Percentiles rank a stretch among this genome's conserved stretches.
These are phyloP conservation scores for Andrena cerasifolii DNA, from an alignment of 1,140 invertebrate genomes.

Conservation along the genomic window DNA sequence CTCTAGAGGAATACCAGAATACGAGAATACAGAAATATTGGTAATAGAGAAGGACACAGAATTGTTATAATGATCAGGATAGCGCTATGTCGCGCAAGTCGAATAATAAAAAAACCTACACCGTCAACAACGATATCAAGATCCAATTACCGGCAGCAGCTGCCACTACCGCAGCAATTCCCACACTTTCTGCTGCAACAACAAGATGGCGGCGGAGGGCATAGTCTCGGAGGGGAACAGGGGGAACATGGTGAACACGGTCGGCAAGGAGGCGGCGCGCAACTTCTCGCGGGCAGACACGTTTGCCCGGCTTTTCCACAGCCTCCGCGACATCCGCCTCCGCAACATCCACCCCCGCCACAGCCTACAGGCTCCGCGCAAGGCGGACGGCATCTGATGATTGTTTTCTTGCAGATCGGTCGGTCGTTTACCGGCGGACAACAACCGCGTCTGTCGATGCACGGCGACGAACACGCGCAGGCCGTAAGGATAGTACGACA, in stretches of 20 bases:
- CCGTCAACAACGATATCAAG: neutral
- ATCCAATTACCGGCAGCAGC: constrained; percentile 60
- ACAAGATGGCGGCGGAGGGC: constrained; percentile 56
- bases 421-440: constrained; percentile 54
- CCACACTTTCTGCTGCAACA: constrained; percentile 31
- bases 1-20: too few species aligned
- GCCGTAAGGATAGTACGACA: constrained; percentile 21
- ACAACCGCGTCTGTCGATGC: constrained; percentile 40
- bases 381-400: constrained; percentile 54
- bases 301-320: constrained; percentile 70
- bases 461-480: constrained; percentile 42
- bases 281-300: constrained; percentile 64
- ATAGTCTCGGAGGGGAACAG: constrained; percentile 60
- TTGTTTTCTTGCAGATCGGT: constrained; percentile 58
- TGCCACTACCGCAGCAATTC: constrained; percentile 43
- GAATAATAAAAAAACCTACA: neutral
- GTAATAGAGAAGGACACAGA: too few species aligned
- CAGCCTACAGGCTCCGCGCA: constrained; percentile 62
- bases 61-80: too few species aligned
- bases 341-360: constrained; percentile 70
- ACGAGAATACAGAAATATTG: too few species aligned
- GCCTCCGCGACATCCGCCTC: constrained; percentile 69
- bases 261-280: constrained; percentile 52
- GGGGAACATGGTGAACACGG: constrained; percentile 64
- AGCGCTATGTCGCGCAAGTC: neutral